A percentile compares a stretch with the other conserved stretches of the same genome.
phyloP scores from a whole-genome alignment of 2,113 vertebrate species.

The Phaethon lepturus region DNA sequence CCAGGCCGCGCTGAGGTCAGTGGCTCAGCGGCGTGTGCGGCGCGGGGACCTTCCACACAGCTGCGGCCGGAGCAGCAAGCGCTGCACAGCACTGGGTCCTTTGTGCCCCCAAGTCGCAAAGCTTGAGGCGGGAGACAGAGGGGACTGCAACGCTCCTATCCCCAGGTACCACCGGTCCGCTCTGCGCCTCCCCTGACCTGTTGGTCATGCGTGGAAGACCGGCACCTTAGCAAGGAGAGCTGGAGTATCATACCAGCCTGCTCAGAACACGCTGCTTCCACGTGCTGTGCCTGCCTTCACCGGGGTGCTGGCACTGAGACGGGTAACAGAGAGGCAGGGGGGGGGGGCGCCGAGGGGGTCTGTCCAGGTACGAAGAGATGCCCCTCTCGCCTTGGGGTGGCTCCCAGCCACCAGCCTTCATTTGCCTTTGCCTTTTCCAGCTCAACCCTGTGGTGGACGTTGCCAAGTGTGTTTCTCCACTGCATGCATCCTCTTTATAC shows the following conservation, averaged over 20 bases:
- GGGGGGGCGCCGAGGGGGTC: too few relatives aligned
- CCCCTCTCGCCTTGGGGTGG: too few relatives aligned
- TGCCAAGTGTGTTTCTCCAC: too few relatives aligned
- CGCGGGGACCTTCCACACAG: not conserved
- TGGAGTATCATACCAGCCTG: not conserved
- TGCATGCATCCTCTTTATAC: too few relatives aligned
- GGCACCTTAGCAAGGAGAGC: not conserved
- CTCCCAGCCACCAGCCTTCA: too few relatives aligned
- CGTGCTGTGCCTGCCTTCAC: too few relatives aligned
- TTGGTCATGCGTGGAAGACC: not conserved
- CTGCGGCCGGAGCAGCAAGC: not conserved
- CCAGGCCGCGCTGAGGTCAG: not conserved
- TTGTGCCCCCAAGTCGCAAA: not conserved
- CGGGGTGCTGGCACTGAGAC: too few relatives aligned
- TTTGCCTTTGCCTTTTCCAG: too few relatives aligned
- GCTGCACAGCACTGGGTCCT: not conserved
- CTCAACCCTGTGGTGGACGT: too few relatives aligned
- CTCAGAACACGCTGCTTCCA: not conserved
- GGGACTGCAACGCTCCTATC: not conserved
- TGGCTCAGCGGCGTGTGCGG: too few relatives aligned
- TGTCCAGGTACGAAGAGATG: too few relatives aligned
- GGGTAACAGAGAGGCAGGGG: too few relatives aligned
- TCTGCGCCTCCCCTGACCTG: not conserved
- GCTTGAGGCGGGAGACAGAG: not conserved
- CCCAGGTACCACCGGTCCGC: not conserved